Evolutionary conservation across 2,113 vertebrate species (phyloP), one percentile per base, ranked within the genome.

Genomic region (mouse (Mus musculus)): DNA sequence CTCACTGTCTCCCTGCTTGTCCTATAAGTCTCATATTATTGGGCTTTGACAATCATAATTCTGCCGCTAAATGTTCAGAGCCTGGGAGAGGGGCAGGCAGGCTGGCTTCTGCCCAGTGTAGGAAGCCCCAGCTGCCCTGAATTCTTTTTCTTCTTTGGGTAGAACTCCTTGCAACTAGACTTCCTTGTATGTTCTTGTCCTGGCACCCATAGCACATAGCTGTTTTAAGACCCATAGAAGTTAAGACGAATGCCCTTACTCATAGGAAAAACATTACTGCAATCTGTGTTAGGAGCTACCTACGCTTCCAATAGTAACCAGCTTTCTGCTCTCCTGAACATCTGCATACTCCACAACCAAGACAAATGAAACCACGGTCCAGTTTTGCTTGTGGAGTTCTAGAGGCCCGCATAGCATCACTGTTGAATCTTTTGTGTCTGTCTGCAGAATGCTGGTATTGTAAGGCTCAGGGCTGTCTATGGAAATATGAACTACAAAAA

Each of bases 401-500:
- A 26, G 1, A 95, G 96, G 72, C 88, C 96, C 89, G 76, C 95
- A 89, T 86, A 95, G 89, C 42, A 17, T 89, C 56, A 42, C n/a
- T 97, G 94, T 71, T 90, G 88, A 93, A 81, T 96, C 97, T 96
- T 96, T 97, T 59, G 46, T 88, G 97, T 97, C 95, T 98, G 91
- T 98, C 97, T 98, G 96, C 95, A 98, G 95, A 98, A 91, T 90
- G 95, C 96, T 97, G 94, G 96, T 98, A 95, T 98, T 97, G 1
- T 97, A 98, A 97, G 97, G 94, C 97, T 97, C 96, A 96, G 94
- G 98, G 95, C 98, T 97, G 97, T 98, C 98, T 97, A 93, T 98
- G 97, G 97, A 98, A 98, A 98, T 98, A 98, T 95, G 98, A 98
- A 98, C 96, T 49, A 97, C 71, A 84, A 76, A 97, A 96, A 95